Percentiles rank a stretch among this genome's conserved stretches.
These are phyloP conservation scores for Pangasius mekongensis DNA, from an alignment of 2,797 vertebrate species.

Conservation along the genomic window DNA sequence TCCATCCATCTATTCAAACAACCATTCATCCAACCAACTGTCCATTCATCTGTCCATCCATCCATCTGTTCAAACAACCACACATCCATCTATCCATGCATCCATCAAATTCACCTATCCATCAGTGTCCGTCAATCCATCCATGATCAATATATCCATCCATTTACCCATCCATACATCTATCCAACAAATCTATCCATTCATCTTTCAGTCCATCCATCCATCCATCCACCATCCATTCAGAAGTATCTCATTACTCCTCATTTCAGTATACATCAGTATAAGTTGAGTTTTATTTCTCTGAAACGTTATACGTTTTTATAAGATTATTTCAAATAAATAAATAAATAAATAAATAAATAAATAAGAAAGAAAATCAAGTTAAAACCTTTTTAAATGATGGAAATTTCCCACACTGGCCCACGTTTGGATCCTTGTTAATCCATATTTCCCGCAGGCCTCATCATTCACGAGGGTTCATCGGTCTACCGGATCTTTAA, in stretches of 20 bases:
- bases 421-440: neutral
- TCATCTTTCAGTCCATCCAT: neutral
- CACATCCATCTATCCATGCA: neutral
- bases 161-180: neutral
- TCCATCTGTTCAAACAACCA: neutral
- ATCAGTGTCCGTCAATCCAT: neutral
- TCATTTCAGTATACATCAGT: neutral
- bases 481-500: constrained; percentile 94
- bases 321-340: neutral
- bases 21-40: neutral
- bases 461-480: constrained; percentile 92
- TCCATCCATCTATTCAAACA: neutral
- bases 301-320: neutral
- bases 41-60: neutral
- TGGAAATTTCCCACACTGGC: neutral
- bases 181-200: neutral
- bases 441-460: constrained; percentile 72
- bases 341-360: neutral
- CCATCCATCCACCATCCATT: neutral
- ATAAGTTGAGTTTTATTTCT: neutral
- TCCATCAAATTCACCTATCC: neutral
- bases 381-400: constrained; percentile 2
- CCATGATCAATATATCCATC: neutral
- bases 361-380: neutral
- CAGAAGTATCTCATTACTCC: no score